Percentiles rank a stretch among this genome's conserved stretches.
These are phyloP conservation scores for Anguilla obscura DNA, from an alignment of 2,797 vertebrate genomes.

Conservation along the genomic window DNA sequence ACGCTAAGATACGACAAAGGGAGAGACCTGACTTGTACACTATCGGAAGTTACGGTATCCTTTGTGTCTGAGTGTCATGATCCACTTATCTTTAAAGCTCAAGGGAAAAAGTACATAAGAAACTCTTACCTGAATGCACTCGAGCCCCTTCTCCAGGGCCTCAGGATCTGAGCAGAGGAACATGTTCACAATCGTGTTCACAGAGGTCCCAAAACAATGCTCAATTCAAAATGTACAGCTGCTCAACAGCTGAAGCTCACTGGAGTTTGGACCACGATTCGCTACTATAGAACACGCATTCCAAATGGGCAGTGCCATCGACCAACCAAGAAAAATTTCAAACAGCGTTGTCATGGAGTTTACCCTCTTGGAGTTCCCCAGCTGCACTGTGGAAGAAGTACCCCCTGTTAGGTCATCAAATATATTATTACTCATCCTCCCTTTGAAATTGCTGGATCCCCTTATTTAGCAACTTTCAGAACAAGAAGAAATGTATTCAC, in stretches of 20 bases:
- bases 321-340: neutral
- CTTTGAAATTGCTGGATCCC: neutral
- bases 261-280: neutral
- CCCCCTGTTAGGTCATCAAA: neutral
- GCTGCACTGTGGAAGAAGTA: neutral
- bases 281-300: neutral
- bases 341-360: neutral
- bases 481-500: neutral
- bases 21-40: neutral
- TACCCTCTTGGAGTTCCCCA: conserved; percentile 1
- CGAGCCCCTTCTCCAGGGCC: neutral
- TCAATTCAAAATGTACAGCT: conserved; percentile 5
- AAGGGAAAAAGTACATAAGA: neutral
- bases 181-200: conserved; percentile 7
- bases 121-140: conserved; percentile 11
- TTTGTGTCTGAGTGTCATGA: neutral
- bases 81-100: neutral
- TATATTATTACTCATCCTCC: neutral
- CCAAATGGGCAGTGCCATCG: neutral
- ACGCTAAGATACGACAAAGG: neutral
- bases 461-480: neutral
- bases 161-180: neutral
- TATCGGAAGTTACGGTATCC: neutral
- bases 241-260: conserved; percentile 9
- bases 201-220: neutral